Conservation (phyloP, 2,113 vertebrate species). For the Carassius gibelio region DNA sequence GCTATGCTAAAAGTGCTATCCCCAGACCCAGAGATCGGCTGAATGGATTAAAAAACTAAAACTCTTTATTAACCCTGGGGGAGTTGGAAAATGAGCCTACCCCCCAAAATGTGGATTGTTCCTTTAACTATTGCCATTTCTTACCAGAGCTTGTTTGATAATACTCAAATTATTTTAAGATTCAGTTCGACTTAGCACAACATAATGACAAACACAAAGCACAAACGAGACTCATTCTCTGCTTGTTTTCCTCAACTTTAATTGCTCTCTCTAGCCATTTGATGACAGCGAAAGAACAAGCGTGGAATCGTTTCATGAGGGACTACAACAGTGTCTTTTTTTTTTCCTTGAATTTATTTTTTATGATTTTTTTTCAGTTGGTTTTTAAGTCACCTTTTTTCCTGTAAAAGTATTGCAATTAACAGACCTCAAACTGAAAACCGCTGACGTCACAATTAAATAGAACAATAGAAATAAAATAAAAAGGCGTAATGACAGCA, state of each 20-base stretch:
- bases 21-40: too few species aligned
- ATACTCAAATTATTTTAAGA: too few species aligned
- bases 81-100: too few species aligned
- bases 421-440: conserved; percentile 90
- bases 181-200: not conserved
- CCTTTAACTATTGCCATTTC: too few species aligned
- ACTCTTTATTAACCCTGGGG: too few species aligned
- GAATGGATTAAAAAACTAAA: too few species aligned
- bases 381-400: conserved; percentile 70
- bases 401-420: conserved; percentile 89
- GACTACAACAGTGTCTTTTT: conserved; percentile 89
- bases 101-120: too few species aligned
- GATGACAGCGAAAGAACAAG: conserved; percentile 91
- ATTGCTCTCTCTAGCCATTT: conserved; percentile 87
- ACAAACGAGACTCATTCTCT: conserved; percentile 36
- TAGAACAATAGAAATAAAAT: conserved; percentile 68
- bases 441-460: conserved; percentile 89
- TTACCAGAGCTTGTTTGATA: too few species aligned
- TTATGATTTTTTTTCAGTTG: conserved; percentile 61
- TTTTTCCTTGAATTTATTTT: conserved; percentile 72
- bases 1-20: too few species aligned
- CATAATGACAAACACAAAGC: conserved; percentile 21
- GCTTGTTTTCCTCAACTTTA: conserved; percentile 81
- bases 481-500: conserved; percentile 79
- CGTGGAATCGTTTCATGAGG: conserved; percentile 82